These are phyloP conservation scores for Globicephala melas DNA, from an alignment of 2,113 vertebrate species.

Conservation along the genomic window DNA sequence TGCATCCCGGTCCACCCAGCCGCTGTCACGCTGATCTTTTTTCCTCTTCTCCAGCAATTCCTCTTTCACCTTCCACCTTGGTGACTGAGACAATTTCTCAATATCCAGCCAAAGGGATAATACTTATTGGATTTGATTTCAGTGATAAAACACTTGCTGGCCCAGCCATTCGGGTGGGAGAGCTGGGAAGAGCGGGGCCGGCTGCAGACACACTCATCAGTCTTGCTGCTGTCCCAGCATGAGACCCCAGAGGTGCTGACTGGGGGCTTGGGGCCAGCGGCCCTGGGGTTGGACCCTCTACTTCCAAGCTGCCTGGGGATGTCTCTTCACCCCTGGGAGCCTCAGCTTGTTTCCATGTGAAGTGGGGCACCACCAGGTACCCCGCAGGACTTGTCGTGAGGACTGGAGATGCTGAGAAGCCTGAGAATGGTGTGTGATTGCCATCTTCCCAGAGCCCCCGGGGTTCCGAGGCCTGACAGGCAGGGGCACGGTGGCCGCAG, in stretches of 20 bases:
- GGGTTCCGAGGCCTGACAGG: accelerated
- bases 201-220: conserved; percentile 70
- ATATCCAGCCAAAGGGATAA: not conserved
- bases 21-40: not conserved
- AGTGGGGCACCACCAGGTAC: no score
- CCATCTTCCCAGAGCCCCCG: not conserved
- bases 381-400: no score
- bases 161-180: conserved; percentile 40
- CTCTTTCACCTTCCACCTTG: conserved; percentile 20
- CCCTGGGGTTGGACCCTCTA: accelerated
- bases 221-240: conserved; percentile 71
- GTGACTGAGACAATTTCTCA: not conserved
- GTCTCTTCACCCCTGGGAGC: not conserved
- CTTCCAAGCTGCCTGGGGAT: accelerated
- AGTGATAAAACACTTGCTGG: conserved; percentile 65
- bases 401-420: not conserved
- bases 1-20: not conserved
- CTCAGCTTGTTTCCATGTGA: accelerated
- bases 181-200: conserved; percentile 57
- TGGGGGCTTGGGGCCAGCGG: not conserved
- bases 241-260: conserved; percentile 72
- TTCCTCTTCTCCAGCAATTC: not conserved
- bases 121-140: conserved; percentile 19
- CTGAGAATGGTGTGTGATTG: accelerated
- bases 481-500: not conserved